These are phyloP conservation scores for Lophotriccus pileatus DNA, from an alignment of 2,797 vertebrate genomes.

Conservation along the genomic window DNA sequence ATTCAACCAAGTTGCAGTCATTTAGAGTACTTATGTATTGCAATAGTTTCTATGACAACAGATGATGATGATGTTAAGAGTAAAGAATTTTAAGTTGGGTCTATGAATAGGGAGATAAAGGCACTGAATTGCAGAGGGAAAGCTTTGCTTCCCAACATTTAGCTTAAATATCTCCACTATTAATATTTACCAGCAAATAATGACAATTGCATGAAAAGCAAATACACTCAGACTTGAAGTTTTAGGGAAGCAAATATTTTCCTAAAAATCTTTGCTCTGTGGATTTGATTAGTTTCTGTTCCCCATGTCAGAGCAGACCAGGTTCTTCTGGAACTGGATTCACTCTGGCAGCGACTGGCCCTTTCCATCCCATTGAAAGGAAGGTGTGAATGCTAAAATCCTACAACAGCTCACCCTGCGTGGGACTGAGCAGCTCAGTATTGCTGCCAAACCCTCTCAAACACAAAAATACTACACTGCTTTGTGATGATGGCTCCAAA, in stretches of 20 bases:
- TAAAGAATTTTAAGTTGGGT: conserved; percentile 70
- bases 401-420: background rate
- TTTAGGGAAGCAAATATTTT: background rate
- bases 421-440: background rate
- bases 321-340: background rate
- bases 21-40: conserved; percentile 67
- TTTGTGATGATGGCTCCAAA: background rate
- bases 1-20: conserved; percentile 68
- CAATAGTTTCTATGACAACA: conserved; percentile 77
- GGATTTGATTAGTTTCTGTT: background rate
- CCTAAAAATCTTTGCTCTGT: background rate
- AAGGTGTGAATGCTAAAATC: background rate
- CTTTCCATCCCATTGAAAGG: background rate
- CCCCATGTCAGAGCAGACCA: background rate
- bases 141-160: conserved; percentile 37
- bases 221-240: background rate
- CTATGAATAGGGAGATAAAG: conserved; percentile 67
- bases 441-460: background rate
- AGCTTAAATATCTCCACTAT: background rate
- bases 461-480: background rate
- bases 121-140: conserved; percentile 18
- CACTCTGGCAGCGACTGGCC: background rate
- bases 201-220: background rate
- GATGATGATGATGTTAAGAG: conserved; percentile 72
- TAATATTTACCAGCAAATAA: conserved; percentile 36